These are phyloP conservation scores for Oikopleura dioica DNA, from an alignment of 23 tunicate genomes.

Conservation along the genomic window DNA sequence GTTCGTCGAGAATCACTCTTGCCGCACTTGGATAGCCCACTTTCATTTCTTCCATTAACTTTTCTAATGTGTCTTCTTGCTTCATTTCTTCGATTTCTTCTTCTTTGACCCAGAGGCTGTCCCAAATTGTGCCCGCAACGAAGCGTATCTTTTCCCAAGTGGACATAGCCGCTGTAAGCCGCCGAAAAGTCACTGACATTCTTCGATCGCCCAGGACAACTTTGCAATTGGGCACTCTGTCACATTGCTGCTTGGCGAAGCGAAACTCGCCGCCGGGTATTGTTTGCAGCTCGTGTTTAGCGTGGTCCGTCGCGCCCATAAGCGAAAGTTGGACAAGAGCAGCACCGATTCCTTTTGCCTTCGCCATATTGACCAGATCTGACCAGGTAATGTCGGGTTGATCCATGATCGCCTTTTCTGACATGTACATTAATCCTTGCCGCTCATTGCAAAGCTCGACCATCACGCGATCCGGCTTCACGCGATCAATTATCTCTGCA, in stretches of 20 bases:
- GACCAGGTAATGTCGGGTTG: not conserved
- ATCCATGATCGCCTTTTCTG: not conserved
- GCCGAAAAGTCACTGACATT: not conserved
- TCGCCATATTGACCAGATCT: not conserved
- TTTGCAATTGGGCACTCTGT: not conserved
- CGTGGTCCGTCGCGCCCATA: not conserved
- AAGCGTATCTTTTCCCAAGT: not conserved
- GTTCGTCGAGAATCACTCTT: not conserved
- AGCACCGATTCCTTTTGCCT: not conserved
- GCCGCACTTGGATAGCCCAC: not conserved
- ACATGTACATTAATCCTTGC: not conserved
- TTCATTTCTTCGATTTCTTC: not conserved
- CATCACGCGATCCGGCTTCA: not conserved
- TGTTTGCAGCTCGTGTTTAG: not conserved
- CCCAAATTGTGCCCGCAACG: not conserved
- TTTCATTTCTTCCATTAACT: not conserved
- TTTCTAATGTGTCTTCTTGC: not conserved
- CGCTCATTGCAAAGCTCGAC: not conserved
- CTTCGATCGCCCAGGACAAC: not conserved
- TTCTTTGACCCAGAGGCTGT: not conserved
- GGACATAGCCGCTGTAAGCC: not conserved
- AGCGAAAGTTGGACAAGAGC: not conserved
- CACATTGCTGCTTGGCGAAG: not conserved
- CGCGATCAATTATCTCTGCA: not conserved
- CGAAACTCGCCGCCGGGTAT: not conserved